These are phyloP conservation scores for Squalus acanthias DNA, from an alignment of 2,797 vertebrate species.

Conservation along the genomic window DNA sequence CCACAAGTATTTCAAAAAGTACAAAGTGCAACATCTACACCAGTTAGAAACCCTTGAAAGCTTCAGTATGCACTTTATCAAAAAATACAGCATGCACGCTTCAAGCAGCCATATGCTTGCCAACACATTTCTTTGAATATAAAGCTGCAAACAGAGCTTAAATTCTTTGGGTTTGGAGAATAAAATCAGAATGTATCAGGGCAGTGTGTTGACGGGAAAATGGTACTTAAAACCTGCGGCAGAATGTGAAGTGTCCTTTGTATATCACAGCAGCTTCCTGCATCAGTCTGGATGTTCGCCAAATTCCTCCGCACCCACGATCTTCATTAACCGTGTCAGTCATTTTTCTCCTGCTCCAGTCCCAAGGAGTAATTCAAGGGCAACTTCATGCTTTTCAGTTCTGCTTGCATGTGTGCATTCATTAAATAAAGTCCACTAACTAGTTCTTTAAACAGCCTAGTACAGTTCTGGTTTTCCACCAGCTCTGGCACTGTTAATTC, in stretches of 20 bases:
- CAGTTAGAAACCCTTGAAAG: neutral
- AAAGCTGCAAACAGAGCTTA: slow-evolving; percentile 38
- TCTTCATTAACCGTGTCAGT: slow-evolving; percentile 54
- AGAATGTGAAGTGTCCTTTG: slow-evolving; percentile 31
- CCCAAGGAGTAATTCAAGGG: slow-evolving; percentile 30
- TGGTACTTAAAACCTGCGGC: slow-evolving; percentile 34
- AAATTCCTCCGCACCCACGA: slow-evolving; percentile 58
- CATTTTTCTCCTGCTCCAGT: slow-evolving; percentile 45
- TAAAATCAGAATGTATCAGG: slow-evolving; percentile 34
- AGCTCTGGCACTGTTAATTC: neutral
- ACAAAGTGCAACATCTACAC: slow-evolving; percentile 9
- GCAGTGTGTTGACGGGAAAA: slow-evolving; percentile 34
- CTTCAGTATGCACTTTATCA: slow-evolving; percentile 10
- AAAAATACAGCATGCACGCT: neutral
- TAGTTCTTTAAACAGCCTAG: neutral
- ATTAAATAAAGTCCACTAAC: slow-evolving; percentile 27
- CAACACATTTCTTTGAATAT: slow-evolving; percentile 35
- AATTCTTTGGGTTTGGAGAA: slow-evolving; percentile 33
- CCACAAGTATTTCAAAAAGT: neutral
- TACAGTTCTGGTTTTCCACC: neutral
- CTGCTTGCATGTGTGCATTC: slow-evolving; percentile 4
- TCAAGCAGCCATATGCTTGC: slow-evolving; percentile 18
- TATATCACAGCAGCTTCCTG: slow-evolving; percentile 47
- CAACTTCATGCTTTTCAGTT: slow-evolving; percentile 25
- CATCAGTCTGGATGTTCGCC: slow-evolving; percentile 51